Base-by-base conservation (phyloP, 1,140 invertebrate genomes). In the Helicoverpa armigera region DNA sequence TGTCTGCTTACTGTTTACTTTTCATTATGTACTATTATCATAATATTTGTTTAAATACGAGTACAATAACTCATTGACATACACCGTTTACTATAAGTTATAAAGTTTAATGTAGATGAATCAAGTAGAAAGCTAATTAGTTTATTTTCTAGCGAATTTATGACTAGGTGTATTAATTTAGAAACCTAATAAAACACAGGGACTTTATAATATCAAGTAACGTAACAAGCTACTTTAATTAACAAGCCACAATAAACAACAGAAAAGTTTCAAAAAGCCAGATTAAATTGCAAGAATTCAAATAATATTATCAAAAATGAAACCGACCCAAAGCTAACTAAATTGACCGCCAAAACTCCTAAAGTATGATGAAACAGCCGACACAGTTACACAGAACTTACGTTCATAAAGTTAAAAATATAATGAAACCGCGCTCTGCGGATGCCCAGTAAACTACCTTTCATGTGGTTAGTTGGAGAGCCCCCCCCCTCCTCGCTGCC, bases 361-460 rank as follows among this genome's bases (percentile, higher is more conserved):
- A 56, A 67, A 77, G 50, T 77, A 77, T 43, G 50, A 77, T 51
- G 51, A 77, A 67, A 77, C 75, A 54, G 51, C 50, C 75, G 75
- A 67, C 75, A 54, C 61, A 77, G 61, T 67, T 67, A 77, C 75
- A 67, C 50, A 54, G 51, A 77, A 70, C 72, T 74, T 74, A 18
- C 35, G 43, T 70, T 70, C 76, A 79, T 70, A 70, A 79, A 79
- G 65, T 79, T 79, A 79, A 79, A 79, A 79, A 79, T 79, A 79
- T 60, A 79, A 79, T 70, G 53, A 70, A 51, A 79, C 76, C 51
- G 76, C 72, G 72, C 63, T 50, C 53, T 48, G 65, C 76, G 63
- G 65, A 35, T 60, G 65, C 53, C 16, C 76, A 58, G 51, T 69
- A 58, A 79, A 79, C 51, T 79, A 69, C 76, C 76, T 79, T 67